Evolutionary conservation across 53 echinoderm and acorn worm genomes (phyloP), one percentile per base, ranked within the genome.

Genomic region (Patiria pectinifera): DNA sequence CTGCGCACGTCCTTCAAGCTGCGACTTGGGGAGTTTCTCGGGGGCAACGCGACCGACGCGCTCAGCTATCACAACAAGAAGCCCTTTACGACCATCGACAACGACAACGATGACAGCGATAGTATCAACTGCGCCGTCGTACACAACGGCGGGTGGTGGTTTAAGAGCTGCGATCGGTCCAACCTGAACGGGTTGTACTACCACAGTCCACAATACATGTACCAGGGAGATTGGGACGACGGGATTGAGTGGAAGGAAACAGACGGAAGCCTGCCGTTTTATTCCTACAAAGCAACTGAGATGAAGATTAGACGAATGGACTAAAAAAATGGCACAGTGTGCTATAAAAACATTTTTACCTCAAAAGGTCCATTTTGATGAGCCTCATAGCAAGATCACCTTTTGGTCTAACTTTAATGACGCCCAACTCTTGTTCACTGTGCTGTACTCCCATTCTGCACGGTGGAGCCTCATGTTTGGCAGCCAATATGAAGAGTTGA

Each of bases 91-190:
- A 99, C 99, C 5, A 78, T 86, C 60, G 99, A 99, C 84, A 93
- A 91, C 35, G 99, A 99, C 78, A 94, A 99, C 35, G 97, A 97
- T 78, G 93, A 96, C 44, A 97, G 96, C 47, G 93, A 87, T 59
- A 87, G 93, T 59, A 92, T 93, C 11, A 97, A 99, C 89, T 99
- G 99, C 75, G 99, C 99, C 0, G 87, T 82, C 2, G 94, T 97
- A 25, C 97, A 99, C 78, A 96, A 97, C 25, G 99, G 99, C 5
- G 99, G 99, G 11, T 99, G 99, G 99, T 99, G 99, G 99, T 99
- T 99, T 76, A 97, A 92, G 82, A 92, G 95, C 45, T 99, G 99
- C 45, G 96, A 97, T 58, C 86, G 97, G 71, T 92, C 96, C 14
- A 99, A 99, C 90, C 94, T 99, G n/a, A 99, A 99, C 59, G 99